A percentile compares a stretch with the other conserved stretches of the same genome.
These are phyloP conservation scores for Dendrolimus pini DNA, from an alignment of 2,888 invertebrate genomes.

Conservation along the genomic window DNA sequence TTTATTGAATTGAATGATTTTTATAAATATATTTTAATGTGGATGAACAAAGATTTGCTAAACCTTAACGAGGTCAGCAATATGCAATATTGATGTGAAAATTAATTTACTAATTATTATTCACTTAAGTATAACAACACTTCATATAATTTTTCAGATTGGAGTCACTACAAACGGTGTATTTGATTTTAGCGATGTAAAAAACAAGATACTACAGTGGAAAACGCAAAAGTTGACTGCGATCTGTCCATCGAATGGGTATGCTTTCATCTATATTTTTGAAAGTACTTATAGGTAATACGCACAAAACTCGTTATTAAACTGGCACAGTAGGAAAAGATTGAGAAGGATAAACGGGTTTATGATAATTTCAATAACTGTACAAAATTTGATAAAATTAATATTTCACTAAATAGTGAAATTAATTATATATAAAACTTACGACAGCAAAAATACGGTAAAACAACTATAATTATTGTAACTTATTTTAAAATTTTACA, in stretches of 20 bases:
- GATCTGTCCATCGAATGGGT: conserved; percentile 64
- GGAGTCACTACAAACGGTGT: conserved; percentile 55
- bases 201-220: conserved; percentile 69
- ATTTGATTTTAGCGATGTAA: conserved; percentile 62
- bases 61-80: conserved; percentile 62
- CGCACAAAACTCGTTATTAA: background rate
- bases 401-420: too few species aligned
- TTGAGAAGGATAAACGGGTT: too few species aligned
- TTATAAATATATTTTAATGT: conserved; percentile 56
- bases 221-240: conserved; percentile 62
- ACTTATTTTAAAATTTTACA: conserved; percentile 20
- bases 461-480: background rate
- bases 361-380: too few species aligned
- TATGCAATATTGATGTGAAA: background rate
- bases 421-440: too few species aligned
- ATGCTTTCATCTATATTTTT: conserved; percentile 5
- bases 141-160: conserved; percentile 31
- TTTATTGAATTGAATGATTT: conserved; percentile 57
- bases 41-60: conserved; percentile 54
- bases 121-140: background rate
- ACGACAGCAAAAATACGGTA: too few species aligned
- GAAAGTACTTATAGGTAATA: background rate
- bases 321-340: too few species aligned
- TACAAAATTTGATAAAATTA: too few species aligned
- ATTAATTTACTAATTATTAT: background rate